phyloP scores from a whole-genome alignment of 1,140 invertebrate genomes.

The Drosophila varians region DNA sequence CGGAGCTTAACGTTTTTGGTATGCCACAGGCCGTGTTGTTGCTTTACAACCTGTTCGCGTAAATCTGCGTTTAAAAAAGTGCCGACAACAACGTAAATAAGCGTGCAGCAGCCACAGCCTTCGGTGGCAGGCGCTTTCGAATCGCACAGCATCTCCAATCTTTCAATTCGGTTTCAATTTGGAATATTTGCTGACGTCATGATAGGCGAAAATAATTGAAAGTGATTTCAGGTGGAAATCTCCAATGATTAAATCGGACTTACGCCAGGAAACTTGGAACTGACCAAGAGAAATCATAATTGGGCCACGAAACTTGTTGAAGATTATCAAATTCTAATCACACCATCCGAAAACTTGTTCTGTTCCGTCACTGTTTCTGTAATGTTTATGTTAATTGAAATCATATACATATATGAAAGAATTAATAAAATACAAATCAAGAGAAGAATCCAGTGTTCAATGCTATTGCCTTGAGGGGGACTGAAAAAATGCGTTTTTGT shows the following conservation, averaged over 20 bases:
- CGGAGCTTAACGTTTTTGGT: constrained; percentile 49
- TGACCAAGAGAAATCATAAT: constrained; percentile 1
- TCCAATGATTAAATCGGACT: not conserved
- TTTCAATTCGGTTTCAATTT: constrained; percentile 24
- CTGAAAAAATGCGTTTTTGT: constrained; percentile 34
- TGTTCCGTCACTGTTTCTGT: constrained; percentile 10
- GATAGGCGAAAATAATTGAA: constrained; percentile 27
- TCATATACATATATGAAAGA: constrained; percentile 15
- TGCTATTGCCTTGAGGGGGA: constrained; percentile 37
- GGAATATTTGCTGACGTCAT: constrained; percentile 48
- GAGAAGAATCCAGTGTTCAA: constrained; percentile 43
- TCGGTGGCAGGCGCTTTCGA: constrained; percentile 47
- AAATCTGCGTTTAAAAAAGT: constrained; percentile 73
- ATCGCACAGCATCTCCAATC: constrained; percentile 48
- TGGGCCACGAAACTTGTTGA: not conserved
- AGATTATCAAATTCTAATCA: not conserved
- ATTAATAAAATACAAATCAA: constrained; percentile 7
- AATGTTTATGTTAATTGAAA: constrained; percentile 42
- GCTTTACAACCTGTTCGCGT: constrained; percentile 71
- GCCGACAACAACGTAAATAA: constrained; percentile 73
- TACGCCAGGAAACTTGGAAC: constrained; percentile 7
- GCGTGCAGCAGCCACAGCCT: constrained; percentile 44
- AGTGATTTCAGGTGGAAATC: constrained; percentile 16
- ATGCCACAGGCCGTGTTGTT: constrained; percentile 31
- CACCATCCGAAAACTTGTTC: constrained; percentile 37